Conservation (phyloP, 1,140 invertebrate genomes). For the Drosophila biarmipes region DNA sequence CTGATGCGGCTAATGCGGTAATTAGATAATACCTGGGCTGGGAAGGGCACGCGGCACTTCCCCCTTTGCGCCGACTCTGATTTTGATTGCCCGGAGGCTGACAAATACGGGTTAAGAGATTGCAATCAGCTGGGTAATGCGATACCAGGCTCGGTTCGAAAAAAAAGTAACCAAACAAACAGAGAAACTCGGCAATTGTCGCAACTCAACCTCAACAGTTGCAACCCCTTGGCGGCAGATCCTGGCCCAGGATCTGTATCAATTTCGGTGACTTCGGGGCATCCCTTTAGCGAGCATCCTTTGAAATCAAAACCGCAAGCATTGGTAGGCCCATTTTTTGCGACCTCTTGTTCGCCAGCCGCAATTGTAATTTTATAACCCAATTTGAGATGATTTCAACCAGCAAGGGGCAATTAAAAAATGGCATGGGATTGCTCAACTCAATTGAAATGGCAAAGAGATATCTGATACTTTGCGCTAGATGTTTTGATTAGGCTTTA, state of each 20-base stretch:
- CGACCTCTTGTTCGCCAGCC: conserved; percentile 51
- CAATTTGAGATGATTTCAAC: conserved; percentile 64
- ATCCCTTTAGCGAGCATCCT: conserved; percentile 68
- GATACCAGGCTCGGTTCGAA: conserved; percentile 36
- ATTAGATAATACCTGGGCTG: conserved; percentile 69
- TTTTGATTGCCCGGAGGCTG: conserved; percentile 24
- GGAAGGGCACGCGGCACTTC: conserved; percentile 58
- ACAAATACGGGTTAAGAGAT: conserved; percentile 63
- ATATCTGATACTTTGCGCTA: conserved; percentile 43
- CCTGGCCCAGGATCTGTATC: conserved; percentile 49
- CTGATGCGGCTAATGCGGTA: conserved; percentile 69
- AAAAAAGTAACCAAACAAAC: conserved; percentile 23
- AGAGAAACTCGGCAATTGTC: conserved; percentile 29
- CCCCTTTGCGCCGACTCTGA: conserved; percentile 12
- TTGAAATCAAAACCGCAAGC: conserved; percentile 72
- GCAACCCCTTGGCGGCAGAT: conserved; percentile 60
- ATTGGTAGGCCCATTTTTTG: conserved; percentile 69
- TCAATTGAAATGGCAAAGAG: conserved; percentile 17
- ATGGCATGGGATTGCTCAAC: conserved; percentile 6
- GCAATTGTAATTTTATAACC: conserved; percentile 78
- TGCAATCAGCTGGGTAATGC: conserved; percentile 69
- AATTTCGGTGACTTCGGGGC: conserved; percentile 61
- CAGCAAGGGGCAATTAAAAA: conserved; percentile 40
- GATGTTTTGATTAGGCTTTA: conserved; percentile 33
- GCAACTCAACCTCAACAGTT: conserved; percentile 29